Percentiles rank a stretch among this genome's conserved stretches.
phyloP scores from a whole-genome alignment of 2,797 vertebrate species.

The Rhinatrema bivittatum region DNA sequence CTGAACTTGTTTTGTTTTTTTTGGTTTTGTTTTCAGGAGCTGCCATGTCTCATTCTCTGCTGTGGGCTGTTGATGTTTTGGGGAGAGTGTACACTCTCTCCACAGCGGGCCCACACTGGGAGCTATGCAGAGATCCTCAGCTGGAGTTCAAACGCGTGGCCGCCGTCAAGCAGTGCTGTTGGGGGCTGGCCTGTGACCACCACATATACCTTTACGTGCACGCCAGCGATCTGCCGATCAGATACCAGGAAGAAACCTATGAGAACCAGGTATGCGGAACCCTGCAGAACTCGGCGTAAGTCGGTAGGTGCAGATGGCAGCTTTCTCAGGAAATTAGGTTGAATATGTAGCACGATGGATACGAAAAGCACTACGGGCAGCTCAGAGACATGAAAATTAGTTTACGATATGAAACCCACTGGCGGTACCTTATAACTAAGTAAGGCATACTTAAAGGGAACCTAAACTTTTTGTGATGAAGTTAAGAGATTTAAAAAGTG shows the following conservation, averaged over 20 bases:
- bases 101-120: slow-evolving; percentile 83
- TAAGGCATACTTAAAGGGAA: too few relatives aligned
- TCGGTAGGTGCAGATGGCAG: too few relatives aligned
- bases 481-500: too few relatives aligned
- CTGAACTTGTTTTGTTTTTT: too few relatives aligned
- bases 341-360: too few relatives aligned
- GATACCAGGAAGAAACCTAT: slow-evolving; percentile 85
- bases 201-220: slow-evolving; percentile 81
- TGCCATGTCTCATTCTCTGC: slow-evolving; percentile 69
- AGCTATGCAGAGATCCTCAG: slow-evolving; percentile 72
- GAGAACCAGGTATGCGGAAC: slow-evolving; percentile 83
- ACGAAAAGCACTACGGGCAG: too few relatives aligned
- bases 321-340: too few relatives aligned
- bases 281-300: too few relatives aligned
- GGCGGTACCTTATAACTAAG: too few relatives aligned
- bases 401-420: too few relatives aligned
- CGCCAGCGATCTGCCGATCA: slow-evolving; percentile 78
- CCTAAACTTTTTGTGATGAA: too few relatives aligned
- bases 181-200: slow-evolving; percentile 90
- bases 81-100: slow-evolving; percentile 84
- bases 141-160: slow-evolving; percentile 87
- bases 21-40: slow-evolving; percentile 38
- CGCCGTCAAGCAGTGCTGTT: slow-evolving; percentile 80
- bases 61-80: slow-evolving; percentile 90
- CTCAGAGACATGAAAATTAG: too few relatives aligned